phyloP scores from a whole-genome alignment of 2,888 invertebrate species.

The Schizaphis graminum region DNA sequence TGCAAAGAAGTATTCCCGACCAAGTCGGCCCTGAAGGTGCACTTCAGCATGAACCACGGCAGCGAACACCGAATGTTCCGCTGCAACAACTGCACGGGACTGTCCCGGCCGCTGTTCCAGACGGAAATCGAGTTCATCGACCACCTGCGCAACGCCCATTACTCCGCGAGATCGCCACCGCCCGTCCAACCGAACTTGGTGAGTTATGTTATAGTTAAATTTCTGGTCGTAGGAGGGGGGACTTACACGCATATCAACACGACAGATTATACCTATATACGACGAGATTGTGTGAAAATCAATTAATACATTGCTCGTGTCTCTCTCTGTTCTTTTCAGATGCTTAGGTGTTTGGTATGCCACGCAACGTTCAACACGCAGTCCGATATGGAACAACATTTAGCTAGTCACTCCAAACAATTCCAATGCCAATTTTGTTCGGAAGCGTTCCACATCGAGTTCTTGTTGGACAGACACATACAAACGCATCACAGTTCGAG shows the following conservation, averaged over 20 bases:
- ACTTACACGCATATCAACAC: too few relatives aligned
- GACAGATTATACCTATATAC: too few relatives aligned
- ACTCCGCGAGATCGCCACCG: constrained; percentile 51
- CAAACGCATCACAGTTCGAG: constrained; percentile 78
- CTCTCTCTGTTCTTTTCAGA: constrained; percentile 69
- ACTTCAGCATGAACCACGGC: constrained; percentile 90
- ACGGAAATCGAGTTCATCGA: constrained; percentile 75
- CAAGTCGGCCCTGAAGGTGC: constrained; percentile 89
- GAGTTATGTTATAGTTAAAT: not conserved
- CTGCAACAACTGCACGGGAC: constrained; percentile 81
- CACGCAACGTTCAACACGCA: constrained; percentile 80
- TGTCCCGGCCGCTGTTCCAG: constrained; percentile 72
- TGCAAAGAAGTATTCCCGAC: constrained; percentile 94
- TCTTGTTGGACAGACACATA: constrained; percentile 89
- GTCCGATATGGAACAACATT: constrained; percentile 81
- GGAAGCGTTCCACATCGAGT: constrained; percentile 91
- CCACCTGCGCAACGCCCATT: constrained; percentile 53
- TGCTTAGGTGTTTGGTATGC: constrained; percentile 78
- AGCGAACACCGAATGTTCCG: constrained; percentile 87
- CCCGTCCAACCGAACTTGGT: constrained; percentile 43
- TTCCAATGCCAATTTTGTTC: constrained; percentile 87
- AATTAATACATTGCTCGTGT: not conserved
- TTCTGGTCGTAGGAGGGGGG: too few relatives aligned
- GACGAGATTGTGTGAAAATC: too few relatives aligned
- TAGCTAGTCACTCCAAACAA: constrained; percentile 81